phyloP scores from a whole-genome alignment of 2,113 vertebrate species.

The Aptenodytes forsteri region DNA sequence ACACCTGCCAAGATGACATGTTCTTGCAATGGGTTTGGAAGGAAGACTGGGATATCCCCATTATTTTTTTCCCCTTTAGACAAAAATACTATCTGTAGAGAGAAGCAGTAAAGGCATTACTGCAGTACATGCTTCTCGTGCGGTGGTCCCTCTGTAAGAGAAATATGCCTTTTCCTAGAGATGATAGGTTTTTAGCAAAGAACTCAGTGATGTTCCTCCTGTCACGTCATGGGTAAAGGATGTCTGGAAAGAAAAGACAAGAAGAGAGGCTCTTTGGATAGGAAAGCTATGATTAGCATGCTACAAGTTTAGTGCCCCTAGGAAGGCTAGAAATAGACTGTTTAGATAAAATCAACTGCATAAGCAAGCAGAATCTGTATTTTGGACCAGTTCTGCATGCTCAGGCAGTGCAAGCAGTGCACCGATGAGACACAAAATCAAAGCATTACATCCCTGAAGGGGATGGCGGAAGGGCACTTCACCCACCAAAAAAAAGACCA shows the following conservation, averaged over 20 bases:
- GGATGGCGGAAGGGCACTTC: background rate
- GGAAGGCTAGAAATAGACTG: background rate
- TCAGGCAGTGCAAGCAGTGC: background rate
- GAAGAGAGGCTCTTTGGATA: background rate
- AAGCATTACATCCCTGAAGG: background rate
- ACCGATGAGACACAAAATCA: background rate
- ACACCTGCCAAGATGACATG: background rate
- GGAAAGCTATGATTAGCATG: background rate
- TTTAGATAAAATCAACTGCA: no score
- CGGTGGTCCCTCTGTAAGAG: background rate
- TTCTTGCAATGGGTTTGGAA: background rate
- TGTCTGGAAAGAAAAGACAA: background rate
- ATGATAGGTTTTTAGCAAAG: background rate
- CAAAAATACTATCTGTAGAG: background rate
- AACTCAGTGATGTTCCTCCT: background rate
- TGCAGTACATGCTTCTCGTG: background rate
- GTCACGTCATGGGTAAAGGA: background rate
- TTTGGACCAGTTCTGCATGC: background rate
- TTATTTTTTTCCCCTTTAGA: background rate
- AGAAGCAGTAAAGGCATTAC: background rate
- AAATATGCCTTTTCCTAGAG: background rate
- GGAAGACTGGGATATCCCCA: background rate
- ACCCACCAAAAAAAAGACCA: no score
- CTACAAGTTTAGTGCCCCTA: background rate
- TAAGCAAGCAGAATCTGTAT: background rate